Evolutionary conservation across 2,888 invertebrate genomes (phyloP).

Genomic region (Pollenia labialis): DNA sequence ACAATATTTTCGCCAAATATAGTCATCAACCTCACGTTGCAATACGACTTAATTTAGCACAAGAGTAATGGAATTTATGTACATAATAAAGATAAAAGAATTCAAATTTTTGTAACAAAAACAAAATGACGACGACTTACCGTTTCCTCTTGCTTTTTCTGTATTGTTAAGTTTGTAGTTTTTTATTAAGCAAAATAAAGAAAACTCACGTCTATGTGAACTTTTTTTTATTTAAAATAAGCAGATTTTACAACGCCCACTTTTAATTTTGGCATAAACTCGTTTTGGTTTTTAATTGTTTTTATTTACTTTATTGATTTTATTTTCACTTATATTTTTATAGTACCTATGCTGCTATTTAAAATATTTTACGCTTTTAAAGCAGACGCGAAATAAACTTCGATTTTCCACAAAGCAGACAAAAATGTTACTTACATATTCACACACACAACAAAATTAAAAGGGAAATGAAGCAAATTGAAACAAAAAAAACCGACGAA

Average conservation of each 20-base stretch:
- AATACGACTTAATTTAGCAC: slow-evolving; percentile 31
- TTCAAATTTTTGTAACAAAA: slow-evolving; percentile 31
- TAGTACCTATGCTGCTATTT: slow-evolving; percentile 22
- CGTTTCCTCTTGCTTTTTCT: slow-evolving; percentile 54
- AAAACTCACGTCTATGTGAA: neutral
- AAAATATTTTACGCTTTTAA: slow-evolving; percentile 27
- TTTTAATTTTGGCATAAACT: slow-evolving; percentile 24
- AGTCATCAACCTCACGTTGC: slow-evolving; percentile 11
- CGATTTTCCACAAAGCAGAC: slow-evolving; percentile 71
- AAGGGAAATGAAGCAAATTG: slow-evolving; percentile 29
- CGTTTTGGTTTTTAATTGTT: slow-evolving; percentile 6
- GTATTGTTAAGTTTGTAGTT: neutral
- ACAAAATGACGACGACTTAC: slow-evolving; percentile 70
- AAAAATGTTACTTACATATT: slow-evolving; percentile 19
- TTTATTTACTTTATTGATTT: slow-evolving; percentile 46
- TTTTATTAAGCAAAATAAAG: neutral
- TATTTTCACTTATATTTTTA: slow-evolving; percentile 26
- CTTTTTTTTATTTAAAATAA: neutral
- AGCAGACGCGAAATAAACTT: slow-evolving; percentile 68
- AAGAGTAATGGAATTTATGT: slow-evolving; percentile 24
- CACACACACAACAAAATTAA: neutral
- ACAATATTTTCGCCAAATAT: slow-evolving; percentile 35
- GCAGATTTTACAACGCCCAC: slow-evolving; percentile 47
- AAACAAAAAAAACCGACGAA: slow-evolving; percentile 26
- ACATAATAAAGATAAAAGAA: slow-evolving; percentile 7